Evolutionary conservation across 30 jellyfish, hydroid and myxozoan species (phyloP), one percentile per base, ranked within the genome.

Genomic region (Nemopilema nomurai): DNA sequence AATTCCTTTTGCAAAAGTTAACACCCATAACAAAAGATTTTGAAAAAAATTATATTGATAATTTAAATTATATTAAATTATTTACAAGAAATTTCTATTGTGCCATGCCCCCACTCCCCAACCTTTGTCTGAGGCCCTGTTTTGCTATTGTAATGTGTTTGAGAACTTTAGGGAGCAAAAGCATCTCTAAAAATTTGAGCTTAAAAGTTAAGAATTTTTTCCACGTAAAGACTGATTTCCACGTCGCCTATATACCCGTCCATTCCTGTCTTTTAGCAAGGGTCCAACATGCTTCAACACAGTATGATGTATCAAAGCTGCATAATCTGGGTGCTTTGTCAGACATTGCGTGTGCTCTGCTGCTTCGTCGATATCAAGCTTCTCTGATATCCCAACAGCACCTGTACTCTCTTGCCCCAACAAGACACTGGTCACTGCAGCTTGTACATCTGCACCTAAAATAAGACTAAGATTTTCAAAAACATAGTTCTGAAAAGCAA

Each of bases 231-330:
- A 6, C 25, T 33, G 74, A 0, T 68, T 68, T 16, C 49, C 74
- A 20, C 69, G 28, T 4, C 69, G 41, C 67, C 64, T 80, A 24
- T 65, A 80, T 28, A 21, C 51, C 49, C 57, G 33, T 8, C 89
- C 89, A 0, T 66, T 20, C 0, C 81, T 63, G 73, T 33, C 73
- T 32, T 67, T 80, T 0, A 80, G 81, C 31, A 67, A 33, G 0
- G 79, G 81, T 20, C 74, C 89, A 63, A 80, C 90, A 62, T 64
- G 80, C 28, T 23, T 31, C 62, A 80, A 29, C 17, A 21, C 71
- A 0, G 81, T 66, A 9, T 19, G 30, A 27, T 80, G 30, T 49
- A 26, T 41, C 71, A 80, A 29, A 17, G 90, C 90, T 1, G 66
- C 18, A 49, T 26, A 80, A 25, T 80, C 90, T 32, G 57, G 13